These are phyloP conservation scores for Marronus borbonicus DNA, from an alignment of 2,888 invertebrate species.

Conservation along the genomic window DNA sequence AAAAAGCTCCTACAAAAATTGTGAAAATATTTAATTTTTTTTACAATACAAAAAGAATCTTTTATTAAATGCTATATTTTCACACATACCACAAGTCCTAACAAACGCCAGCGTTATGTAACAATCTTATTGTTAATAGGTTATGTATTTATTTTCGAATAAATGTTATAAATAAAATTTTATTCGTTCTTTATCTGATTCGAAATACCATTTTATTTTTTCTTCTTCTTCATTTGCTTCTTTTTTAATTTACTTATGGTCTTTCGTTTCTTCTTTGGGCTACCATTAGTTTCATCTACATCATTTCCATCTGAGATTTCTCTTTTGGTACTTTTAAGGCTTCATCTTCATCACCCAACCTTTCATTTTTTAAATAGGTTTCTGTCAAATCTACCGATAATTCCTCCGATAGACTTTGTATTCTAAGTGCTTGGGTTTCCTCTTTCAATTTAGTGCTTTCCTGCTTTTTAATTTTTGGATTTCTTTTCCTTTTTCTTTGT, in stretches of 20 bases:
- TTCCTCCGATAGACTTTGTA: conserved; percentile 71
- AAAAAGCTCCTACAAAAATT: too few relatives aligned
- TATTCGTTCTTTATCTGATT: not conserved
- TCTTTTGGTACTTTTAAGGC: not conserved
- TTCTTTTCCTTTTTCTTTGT: conserved; percentile 64
- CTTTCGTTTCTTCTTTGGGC: conserved; percentile 49
- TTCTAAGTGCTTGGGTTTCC: conserved; percentile 69
- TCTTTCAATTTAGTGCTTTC: conserved; percentile 71
- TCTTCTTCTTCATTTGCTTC: conserved; percentile 8
- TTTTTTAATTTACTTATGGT: conserved; percentile 47
- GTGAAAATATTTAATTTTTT: too few relatives aligned
- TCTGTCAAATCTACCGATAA: conserved; percentile 63
- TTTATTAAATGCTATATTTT: too few relatives aligned
- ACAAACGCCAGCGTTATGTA: too few relatives aligned
- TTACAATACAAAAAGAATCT: too few relatives aligned
- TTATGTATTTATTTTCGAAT: not conserved
- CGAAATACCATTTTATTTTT: not conserved
- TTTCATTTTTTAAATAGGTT: conserved; percentile 55
- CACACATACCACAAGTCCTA: too few relatives aligned
- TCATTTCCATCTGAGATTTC: conserved; percentile 48
- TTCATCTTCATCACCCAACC: conserved; percentile 5
- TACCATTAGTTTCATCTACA: not conserved
- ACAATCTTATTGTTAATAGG: too few relatives aligned
- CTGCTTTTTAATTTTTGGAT: conserved; percentile 62
- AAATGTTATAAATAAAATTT: conserved; percentile 4